phyloP scores from a whole-genome alignment of 2,113 vertebrate genomes.

The Natator depressus region DNA sequence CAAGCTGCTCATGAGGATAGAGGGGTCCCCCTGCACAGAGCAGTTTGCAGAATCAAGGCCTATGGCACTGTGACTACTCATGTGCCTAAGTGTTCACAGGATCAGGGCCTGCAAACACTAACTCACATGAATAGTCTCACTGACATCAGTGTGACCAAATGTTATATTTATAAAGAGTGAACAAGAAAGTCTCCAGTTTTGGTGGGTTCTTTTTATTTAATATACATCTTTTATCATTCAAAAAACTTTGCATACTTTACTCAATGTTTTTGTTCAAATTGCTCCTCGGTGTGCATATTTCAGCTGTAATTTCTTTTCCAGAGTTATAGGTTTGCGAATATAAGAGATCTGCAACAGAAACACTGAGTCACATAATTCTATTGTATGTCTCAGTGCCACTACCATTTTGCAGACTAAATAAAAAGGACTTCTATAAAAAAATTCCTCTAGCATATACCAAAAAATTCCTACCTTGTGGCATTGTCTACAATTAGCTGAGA shows the following conservation, averaged over 20 bases:
- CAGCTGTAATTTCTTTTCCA: background rate
- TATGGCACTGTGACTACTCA: background rate
- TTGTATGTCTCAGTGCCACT: background rate
- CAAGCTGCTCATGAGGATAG: background rate
- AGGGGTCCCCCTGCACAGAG: background rate
- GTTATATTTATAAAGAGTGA: background rate
- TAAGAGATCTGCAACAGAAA: background rate
- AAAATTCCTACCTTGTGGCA: conserved; percentile 79
- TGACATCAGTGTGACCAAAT: background rate
- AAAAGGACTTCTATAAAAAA: background rate
- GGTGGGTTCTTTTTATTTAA: background rate
- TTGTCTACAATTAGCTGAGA: conserved; percentile 87
- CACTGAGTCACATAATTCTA: background rate
- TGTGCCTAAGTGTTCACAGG: background rate
- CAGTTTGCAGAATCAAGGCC: background rate
- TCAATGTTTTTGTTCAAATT: background rate
- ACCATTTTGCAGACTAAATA: background rate
- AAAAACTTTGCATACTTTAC: background rate
- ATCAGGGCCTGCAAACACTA: background rate
- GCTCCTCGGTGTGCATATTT: background rate
- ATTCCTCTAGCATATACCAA: background rate
- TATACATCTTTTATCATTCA: background rate
- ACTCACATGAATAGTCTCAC: background rate
- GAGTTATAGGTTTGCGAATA: background rate
- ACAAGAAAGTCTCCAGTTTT: background rate